Base-by-base conservation (phyloP, 2,113 vertebrate species). In the Rhabdomys dilectus region DNA sequence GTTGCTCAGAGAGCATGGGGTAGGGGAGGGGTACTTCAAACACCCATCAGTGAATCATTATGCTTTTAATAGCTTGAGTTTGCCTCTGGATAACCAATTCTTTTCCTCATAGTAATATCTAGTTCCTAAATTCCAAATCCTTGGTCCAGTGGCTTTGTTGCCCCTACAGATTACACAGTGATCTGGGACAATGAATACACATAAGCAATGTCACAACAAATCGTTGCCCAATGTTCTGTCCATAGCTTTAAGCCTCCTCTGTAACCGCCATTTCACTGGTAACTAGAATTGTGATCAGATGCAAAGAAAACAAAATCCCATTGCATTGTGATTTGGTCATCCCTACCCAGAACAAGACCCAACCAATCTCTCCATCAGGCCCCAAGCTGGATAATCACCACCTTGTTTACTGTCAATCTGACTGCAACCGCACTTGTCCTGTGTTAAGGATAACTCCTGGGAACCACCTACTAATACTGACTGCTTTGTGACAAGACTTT, bases 391-490 rank as follows among this genome's bases (percentile, higher is more conserved):
- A n/a, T 31, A 12, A 66, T 31, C 51, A 29, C 1, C 22, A 13
- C 45, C 5, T 58, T 53, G 45, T 1, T 60, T 42, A 1, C 7
- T 48, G 53, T 26, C 0, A 0, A 1, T 9, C 0, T 22, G 19
- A 19, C 19, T 9, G 4, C 7, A 42, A 51, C 42, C 9, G 5
- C 29, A 11, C 29, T 36, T 15, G 36, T 24, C 77, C 31, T 36
- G 6, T 17, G 15, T 13, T 31, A 48, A 91, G 6, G 45, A 31
- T 11, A 29, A 31, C 45, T 42, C 22, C 48, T n/a, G 60, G 12
- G 7, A 81, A 8, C 70, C 24, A n/a, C 36, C 36, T 66, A 7
- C 29, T 36, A 73, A 51, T 1, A 15, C 8, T 24, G 72, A 9
- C 24, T 62, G 24, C 8, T 42, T n/a, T 42, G 56, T 62, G 58